Evolutionary conservation across 2,797 vertebrate genomes (phyloP).

Genomic region (Salmo trutta): DNA sequence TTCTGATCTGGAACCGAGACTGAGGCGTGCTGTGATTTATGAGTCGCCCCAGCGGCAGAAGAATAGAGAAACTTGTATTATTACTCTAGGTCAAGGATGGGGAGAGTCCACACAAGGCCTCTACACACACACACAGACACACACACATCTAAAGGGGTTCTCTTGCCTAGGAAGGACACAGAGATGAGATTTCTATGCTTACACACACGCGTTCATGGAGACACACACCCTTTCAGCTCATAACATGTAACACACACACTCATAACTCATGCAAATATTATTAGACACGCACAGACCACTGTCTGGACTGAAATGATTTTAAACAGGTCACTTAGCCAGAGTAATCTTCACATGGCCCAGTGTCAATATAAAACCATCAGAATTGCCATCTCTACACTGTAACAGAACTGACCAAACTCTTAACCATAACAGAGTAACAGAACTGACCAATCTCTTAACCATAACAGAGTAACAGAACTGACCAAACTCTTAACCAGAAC

Average conservation of each 20-base stretch:
- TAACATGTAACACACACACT: conserved; percentile 2
- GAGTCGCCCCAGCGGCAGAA: background rate
- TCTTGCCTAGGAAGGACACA: background rate
- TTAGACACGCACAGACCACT: background rate
- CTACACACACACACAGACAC: background rate
- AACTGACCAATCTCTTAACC: no score
- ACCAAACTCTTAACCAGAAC: no score
- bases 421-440: no score
- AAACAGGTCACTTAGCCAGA: background rate
- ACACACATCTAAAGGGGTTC: background rate
- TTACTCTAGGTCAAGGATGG: conserved; percentile 17
- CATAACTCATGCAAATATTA: background rate
- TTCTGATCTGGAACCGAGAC: background rate
- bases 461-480: no score
- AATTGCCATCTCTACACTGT: background rate
- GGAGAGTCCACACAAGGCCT: background rate
- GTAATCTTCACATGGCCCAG: background rate
- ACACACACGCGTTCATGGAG: background rate
- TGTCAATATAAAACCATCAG: background rate
- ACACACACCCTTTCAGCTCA: conserved; percentile 3
- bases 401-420: background rate
- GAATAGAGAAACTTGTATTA: conserved; percentile 12
- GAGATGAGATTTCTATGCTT: background rate
- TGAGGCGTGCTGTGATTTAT: conserved; percentile 2
- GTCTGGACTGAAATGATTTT: background rate